Conservation (phyloP, 2,797 vertebrate species). For the Fistularia commersonii region DNA sequence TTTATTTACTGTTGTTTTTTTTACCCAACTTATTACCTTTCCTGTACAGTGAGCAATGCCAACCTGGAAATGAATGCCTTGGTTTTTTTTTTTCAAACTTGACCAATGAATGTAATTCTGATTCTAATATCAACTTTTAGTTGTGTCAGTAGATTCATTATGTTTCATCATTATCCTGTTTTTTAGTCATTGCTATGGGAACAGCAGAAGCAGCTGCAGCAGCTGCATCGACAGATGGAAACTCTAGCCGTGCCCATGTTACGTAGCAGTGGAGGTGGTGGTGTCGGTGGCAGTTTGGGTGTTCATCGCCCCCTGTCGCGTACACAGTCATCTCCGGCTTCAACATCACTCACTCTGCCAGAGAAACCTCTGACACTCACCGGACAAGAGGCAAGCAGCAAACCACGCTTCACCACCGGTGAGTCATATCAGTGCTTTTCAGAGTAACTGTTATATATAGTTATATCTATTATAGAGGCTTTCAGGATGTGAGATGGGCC, state of each 20-base stretch:
- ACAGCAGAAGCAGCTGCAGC: conserved; percentile 85
- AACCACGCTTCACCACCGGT: conserved; percentile 59
- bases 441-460: neutral
- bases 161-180: neutral
- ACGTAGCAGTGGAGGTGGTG: conserved; percentile 27
- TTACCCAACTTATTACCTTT: too few species aligned
- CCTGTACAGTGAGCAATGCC: too few species aligned
- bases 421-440: conserved; percentile 8
- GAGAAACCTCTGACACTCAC: conserved; percentile 75
- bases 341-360: conserved; percentile 81
- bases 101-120: too few species aligned
- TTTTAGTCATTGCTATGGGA: conserved; percentile 88
- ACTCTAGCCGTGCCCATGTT: conserved; percentile 76
- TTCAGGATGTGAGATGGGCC: too few species aligned
- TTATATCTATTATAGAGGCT: too few species aligned
- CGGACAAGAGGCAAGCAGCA: conserved; percentile 83
- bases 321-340: conserved; percentile 90
- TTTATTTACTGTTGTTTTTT: too few species aligned
- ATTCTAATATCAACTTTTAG: neutral
- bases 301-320: conserved; percentile 86
- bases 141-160: neutral
- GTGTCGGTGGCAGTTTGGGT: conserved; percentile 13
- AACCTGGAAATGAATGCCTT: too few species aligned
- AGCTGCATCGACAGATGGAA: conserved; percentile 83
- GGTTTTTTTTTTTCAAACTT: too few species aligned